Percentiles rank a stretch among this genome's conserved stretches.
phyloP scores from a whole-genome alignment of 2,113 vertebrate genomes.

The Montifringilla adamsi region DNA sequence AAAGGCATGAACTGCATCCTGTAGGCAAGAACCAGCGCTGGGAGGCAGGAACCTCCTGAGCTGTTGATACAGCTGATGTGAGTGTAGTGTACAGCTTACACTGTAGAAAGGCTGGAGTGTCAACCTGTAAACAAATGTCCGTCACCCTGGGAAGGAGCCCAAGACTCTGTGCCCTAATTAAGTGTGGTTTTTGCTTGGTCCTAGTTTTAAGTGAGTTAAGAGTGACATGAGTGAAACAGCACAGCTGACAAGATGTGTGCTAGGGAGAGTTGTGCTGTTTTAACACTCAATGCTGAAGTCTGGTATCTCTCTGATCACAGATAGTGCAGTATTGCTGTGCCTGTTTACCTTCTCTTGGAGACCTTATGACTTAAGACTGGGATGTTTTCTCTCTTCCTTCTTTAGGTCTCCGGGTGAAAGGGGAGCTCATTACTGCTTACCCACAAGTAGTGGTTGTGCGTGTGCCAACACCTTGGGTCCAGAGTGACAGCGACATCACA shows the following conservation, averaged over 20 bases:
- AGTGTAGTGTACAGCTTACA: not conserved
- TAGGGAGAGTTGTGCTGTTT: not conserved
- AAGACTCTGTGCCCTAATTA: not conserved
- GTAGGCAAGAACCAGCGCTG: not conserved
- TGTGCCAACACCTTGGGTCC: conserved; percentile 83
- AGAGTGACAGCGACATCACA: conserved; percentile 82
- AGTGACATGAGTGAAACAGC: not conserved
- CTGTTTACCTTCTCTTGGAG: not conserved
- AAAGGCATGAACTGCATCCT: not conserved
- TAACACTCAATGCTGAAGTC: not conserved
- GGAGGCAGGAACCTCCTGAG: not conserved
- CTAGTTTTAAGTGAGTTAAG: not conserved
- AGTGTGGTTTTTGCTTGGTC: not conserved
- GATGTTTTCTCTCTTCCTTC: not conserved
- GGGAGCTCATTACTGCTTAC: conserved; percentile 78
- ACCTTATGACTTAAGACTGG: not conserved
- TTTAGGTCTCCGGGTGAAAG: conserved; percentile 78
- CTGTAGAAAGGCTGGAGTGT: not conserved
- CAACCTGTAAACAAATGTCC: not conserved
- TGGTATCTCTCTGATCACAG: not conserved
- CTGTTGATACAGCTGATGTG: not conserved
- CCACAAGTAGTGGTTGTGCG: conserved; percentile 82
- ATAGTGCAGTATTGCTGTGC: not conserved
- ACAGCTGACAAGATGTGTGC: not conserved
- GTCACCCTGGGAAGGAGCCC: not conserved